phyloP scores from a whole-genome alignment of 2,113 vertebrate species.

The Pangasianodon hypophthalmus region DNA sequence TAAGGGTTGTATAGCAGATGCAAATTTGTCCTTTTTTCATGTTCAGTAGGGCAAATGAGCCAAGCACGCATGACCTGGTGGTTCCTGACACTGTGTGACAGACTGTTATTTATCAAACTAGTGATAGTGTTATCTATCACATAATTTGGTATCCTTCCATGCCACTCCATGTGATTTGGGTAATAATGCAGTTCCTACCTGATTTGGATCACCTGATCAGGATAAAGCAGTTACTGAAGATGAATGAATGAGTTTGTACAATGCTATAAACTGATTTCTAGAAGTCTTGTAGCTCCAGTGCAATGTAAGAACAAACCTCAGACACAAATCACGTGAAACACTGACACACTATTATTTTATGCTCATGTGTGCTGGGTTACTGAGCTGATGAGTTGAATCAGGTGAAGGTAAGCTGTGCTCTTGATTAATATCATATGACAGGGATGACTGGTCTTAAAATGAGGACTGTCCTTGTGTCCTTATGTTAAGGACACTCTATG shows the following conservation, averaged over 20 bases:
- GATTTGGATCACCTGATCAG: background rate
- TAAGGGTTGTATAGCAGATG: background rate
- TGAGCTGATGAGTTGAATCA: background rate
- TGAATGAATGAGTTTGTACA: background rate
- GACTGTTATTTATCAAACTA: background rate
- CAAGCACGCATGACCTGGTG: background rate
- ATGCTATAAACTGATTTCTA: background rate
- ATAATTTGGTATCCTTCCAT: background rate
- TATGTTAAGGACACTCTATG: background rate
- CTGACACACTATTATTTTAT: background rate
- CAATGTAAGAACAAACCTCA: background rate
- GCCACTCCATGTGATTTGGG: background rate
- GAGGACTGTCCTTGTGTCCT: constrained; percentile 14
- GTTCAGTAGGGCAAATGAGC: background rate
- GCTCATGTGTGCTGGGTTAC: background rate
- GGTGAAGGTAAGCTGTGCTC: constrained; percentile 28
- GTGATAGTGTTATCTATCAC: background rate
- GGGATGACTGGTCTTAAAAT: constrained; percentile 3
- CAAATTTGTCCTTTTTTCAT: background rate
- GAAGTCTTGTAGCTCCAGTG: background rate
- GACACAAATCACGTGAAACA: background rate
- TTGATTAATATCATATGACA: constrained; percentile 36
- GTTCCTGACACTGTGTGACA: background rate
- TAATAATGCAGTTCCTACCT: background rate
- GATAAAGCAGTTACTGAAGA: background rate